Base-by-base conservation (phyloP, 2,888 invertebrate species). In the Drosophila anomelani region DNA sequence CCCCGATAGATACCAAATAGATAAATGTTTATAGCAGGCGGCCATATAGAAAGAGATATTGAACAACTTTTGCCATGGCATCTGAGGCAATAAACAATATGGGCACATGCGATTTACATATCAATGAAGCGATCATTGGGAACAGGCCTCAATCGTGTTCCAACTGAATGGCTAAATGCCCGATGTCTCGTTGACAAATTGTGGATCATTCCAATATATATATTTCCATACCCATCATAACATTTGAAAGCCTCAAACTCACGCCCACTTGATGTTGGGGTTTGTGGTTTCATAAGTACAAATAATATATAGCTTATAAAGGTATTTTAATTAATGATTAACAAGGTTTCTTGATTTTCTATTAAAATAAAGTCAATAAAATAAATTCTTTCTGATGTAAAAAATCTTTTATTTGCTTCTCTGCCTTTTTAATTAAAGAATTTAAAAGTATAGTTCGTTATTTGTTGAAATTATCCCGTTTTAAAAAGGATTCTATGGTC, bases 81-180 rank as follows among this genome's bases (percentile, higher is more conserved):
- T 58, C 49, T 32, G 38, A 32, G 54, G 47, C 54, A 36, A 74
- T 74, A 75, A 74, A 74, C 59, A 75, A 74, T 74, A 74, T 75
- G 75, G 75, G 44, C 75, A 59, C 64, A 78, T 78, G 67, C 63
- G 67, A 78, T 79, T 79, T 79, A 78, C 79, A 81, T 78, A 81
- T 73, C 79, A 81, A 81, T 81, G 47, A 63, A 72, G 23, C 64
- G 38, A 46, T 70, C 46, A 72, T 59, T 59, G 58, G 39, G 23
- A 59, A 55, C 58, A 49, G 49, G 46, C 75, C 62, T 61, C 62
- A 49, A 34, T 76, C 56, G 32, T 54, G 80, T 80, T 80, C 79
- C 80, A 59, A 47, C 43, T 62, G 79, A 80, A 75, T 80, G 63
- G 54, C 58, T 79, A 75, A 77, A 79, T 72, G 63, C 55, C 75